phyloP scores from a whole-genome alignment of 1,140 invertebrate genomes.

The Scylla paramamosain region DNA sequence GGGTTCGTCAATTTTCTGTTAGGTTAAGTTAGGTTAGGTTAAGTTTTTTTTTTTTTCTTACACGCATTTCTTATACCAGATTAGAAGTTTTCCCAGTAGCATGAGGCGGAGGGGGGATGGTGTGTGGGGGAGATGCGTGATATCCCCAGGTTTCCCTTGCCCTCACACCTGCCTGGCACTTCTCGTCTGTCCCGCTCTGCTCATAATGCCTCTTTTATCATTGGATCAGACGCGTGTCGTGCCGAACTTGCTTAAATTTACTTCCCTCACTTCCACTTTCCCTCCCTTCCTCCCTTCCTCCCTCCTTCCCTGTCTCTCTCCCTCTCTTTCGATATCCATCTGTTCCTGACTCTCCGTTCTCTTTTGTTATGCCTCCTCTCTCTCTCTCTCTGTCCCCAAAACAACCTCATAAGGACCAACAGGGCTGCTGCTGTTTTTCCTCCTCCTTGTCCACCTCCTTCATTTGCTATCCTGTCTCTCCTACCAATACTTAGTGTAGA shows the following conservation, averaged over 20 bases:
- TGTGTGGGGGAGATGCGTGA: background rate
- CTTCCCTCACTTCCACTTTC: background rate
- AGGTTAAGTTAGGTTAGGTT: no score
- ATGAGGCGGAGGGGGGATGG: no score
- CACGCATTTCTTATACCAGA: no score
- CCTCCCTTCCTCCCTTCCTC: background rate
- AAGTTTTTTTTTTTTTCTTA: no score
- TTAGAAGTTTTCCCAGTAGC: no score
- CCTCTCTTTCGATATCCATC: background rate
- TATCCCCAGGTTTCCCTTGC: background rate
- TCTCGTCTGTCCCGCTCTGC: background rate
- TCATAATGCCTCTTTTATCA: background rate
- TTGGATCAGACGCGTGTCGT: background rate
- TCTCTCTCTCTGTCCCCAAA: no score
- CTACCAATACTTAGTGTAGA: no score
- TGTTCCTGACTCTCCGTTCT: background rate
- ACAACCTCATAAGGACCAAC: no score
- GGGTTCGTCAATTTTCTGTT: no score
- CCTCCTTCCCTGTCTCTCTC: background rate
- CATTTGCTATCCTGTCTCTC: no score
- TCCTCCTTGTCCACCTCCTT: no score
- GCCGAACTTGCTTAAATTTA: constrained; percentile 5
- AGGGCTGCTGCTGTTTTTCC: no score
- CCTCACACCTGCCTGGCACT: background rate
- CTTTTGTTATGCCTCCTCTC: background rate